These are phyloP conservation scores for Ctenodactylus gundi DNA, from an alignment of 2,113 vertebrate genomes.

Conservation along the genomic window DNA sequence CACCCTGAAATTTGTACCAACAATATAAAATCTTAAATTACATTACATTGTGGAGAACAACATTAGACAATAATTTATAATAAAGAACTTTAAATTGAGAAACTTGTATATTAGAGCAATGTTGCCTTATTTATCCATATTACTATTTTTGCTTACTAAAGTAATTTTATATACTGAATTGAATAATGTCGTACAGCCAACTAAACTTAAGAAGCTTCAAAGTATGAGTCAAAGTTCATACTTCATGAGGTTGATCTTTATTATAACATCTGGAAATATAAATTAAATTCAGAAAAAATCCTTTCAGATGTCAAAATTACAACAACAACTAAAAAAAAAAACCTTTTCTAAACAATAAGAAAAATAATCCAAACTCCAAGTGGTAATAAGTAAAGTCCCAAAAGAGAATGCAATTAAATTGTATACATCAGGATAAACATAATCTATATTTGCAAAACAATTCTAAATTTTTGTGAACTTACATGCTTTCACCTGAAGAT, in stretches of 20 bases:
- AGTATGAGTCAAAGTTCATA: background rate
- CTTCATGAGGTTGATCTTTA: background rate
- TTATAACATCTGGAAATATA: background rate
- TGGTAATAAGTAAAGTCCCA: background rate
- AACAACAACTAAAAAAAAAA: background rate
- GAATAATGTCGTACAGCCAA: background rate
- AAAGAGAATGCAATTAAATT: background rate
- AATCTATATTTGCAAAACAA: background rate
- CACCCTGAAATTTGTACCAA: background rate
- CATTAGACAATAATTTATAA: background rate
- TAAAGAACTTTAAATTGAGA: background rate
- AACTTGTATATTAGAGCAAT: background rate
- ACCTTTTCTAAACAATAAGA: background rate
- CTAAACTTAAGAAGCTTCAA: slow-evolving; percentile 45
- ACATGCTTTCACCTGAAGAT: slow-evolving; percentile 43
- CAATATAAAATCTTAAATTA: background rate
- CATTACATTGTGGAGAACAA: background rate
- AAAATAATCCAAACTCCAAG: background rate
- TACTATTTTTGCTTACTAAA: background rate
- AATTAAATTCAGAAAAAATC: background rate
- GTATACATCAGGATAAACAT: background rate
- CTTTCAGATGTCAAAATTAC: background rate
- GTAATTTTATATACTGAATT: background rate
- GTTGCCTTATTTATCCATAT: background rate
- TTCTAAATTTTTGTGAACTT: background rate